Conservation (phyloP, 2,888 invertebrate species). For the Trissoscelio sp. region DNA sequence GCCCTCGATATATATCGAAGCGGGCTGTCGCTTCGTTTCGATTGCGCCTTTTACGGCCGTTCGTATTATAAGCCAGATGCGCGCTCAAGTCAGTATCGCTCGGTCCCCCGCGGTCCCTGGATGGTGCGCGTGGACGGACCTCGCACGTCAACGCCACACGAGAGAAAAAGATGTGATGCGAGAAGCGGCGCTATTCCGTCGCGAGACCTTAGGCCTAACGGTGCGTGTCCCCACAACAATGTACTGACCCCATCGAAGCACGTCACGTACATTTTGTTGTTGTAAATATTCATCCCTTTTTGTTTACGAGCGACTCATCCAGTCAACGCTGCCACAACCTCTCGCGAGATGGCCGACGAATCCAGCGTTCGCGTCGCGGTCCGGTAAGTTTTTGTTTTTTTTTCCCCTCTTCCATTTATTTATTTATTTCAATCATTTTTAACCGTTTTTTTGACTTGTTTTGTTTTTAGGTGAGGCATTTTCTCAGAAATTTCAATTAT, state of each 20-base stretch:
- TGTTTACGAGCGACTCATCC: slow-evolving; percentile 1
- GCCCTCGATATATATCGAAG: slow-evolving; percentile 54
- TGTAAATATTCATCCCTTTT: slow-evolving; percentile 27
- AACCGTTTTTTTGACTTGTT: not conserved
- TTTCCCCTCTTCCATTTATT: not conserved
- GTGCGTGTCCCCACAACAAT: slow-evolving; percentile 6
- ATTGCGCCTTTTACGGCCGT: slow-evolving; percentile 64
- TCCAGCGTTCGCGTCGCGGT: slow-evolving; percentile 83
- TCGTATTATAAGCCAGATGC: slow-evolving; percentile 43
- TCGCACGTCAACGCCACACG: not conserved
- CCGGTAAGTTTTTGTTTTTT: slow-evolving; percentile 75
- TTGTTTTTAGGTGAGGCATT: too few relatives aligned
- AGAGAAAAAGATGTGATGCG: slow-evolving; percentile 25
- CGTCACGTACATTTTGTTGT: not conserved
- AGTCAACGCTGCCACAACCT: slow-evolving; percentile 41
- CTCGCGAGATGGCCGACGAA: slow-evolving; percentile 81
- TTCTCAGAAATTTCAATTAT: too few relatives aligned
- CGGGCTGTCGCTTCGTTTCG: slow-evolving; percentile 23
- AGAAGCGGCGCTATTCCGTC: slow-evolving; percentile 26
- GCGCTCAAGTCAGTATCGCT: slow-evolving; percentile 23
- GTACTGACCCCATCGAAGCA: too few relatives aligned
- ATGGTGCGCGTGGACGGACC: slow-evolving; percentile 18
- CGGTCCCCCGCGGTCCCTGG: slow-evolving; percentile 44
- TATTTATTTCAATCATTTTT: not conserved
- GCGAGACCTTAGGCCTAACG: slow-evolving; percentile 55